Evolutionary conservation across 2,888 invertebrate species (phyloP), one percentile per base, ranked within the genome.

Genomic region (Phalangium opilio): DNA sequence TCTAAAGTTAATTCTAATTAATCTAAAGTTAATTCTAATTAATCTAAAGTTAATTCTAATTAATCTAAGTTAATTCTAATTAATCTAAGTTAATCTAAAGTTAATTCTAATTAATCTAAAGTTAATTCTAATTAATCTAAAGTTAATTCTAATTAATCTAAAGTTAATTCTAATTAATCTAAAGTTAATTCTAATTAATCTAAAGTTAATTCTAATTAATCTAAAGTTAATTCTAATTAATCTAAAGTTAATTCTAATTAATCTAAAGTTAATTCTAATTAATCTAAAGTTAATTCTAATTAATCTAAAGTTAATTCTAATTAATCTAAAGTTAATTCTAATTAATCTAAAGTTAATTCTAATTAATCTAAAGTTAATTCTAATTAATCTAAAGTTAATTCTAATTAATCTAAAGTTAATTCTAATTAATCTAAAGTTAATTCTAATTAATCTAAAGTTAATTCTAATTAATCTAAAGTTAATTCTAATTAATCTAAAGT

Each of bases 141-240:
- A 7, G 11, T 18, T 20, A 18, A 3, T 41, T 15, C 18, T 41
- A 33, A 43, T 3, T 27, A n/a, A n/a, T n/a, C n/a, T n/a, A n/a
- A n/a, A n/a, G n/a, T 3, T 17, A 21, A 14, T 48, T 17, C 20
- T 19, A 3, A 38, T 21, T 48, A n/a, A n/a, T n/a, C n/a, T n/a
- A n/a, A n/a, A n/a, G n/a, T n/a, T n/a, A n/a, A n/a, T 56, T 32
- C 3, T 36, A 7, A 33, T 49, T 43, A 39, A 38, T 47, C 39
- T 46, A 15, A 36, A n/a, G 1, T 19, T 32, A 41, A 3, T 17
- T 18, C 11, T 41, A 21, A 8, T 18, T 3, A 18, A 41, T 41
- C 10, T 41, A n/a, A 14, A 7, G 11, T 18, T 20, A 18, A 3
- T 41, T 15, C 18, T 41, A 33, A 43, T 3, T 27, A n/a, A n/a